Base-by-base conservation (phyloP, 2,797 vertebrate species). In the Aselliscus stoliczkanus region DNA sequence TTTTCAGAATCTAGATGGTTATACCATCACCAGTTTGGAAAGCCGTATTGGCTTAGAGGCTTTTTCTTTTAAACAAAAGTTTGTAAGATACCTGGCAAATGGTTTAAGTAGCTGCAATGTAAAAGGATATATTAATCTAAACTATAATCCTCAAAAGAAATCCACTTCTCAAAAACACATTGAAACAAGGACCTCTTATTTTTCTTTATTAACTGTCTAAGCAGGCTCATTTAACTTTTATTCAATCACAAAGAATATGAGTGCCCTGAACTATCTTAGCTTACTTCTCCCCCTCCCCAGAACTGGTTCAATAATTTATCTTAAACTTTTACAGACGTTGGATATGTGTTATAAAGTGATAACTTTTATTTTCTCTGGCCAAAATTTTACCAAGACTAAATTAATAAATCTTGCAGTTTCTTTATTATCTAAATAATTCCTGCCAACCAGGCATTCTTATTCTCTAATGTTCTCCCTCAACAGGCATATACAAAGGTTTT, bases 381-480 rank as follows among this genome's bases (percentile, higher is more conserved):
- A 23, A 83, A 89, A 70, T 12, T 93, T 92, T 82, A 88, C 82
- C 29, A 93, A 82, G 29, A 65, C 50, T 81, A 92, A 88, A 86
- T 62, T 37, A 95, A 79, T 69, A 84, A 67, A 77, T 88, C 31
- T 70, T 91, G 8, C 23, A 60, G 42, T 73, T 85, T 83, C 69
- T 67, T 87, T 90, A 94, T 58, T 73, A 88, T 42, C 67, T 91
- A 96, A 91, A 65, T 85, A 77, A 93, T 77, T 92, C 17, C 76
- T 89, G 44, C 15, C 20, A 76, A 44, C 7, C 37, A 88, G 77
- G 25, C 12, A 86, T 31, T 7, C 25, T 67, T 95, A 88, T 67
- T 94, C 31, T 94, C n/a, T 93, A 85, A 86, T 25, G 31, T 47
- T 79, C 50, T 82, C 84, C 52, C 37, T 88, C 50, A 91, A 64